phyloP scores from a whole-genome alignment of 2,113 vertebrate species.

The Xiphophorus couchianus region DNA sequence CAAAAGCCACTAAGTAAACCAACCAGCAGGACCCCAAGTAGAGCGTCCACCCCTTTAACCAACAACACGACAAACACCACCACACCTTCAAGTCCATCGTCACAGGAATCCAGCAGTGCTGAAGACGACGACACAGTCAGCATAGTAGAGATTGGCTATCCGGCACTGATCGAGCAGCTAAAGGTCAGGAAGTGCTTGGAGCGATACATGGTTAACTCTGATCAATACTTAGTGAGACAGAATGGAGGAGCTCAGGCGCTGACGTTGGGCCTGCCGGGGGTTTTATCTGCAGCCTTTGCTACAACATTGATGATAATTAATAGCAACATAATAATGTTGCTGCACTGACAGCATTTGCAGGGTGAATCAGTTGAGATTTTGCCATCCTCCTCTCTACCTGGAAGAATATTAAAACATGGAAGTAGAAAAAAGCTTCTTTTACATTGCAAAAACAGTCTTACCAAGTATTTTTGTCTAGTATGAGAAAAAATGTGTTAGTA shows the following conservation, averaged over 20 bases:
- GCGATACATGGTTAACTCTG: conserved; percentile 70
- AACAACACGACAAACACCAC: neutral
- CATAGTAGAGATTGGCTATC: conserved; percentile 80
- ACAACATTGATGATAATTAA: conserved; percentile 28
- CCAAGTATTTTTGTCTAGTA: too few species aligned
- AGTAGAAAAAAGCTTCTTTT: too few species aligned
- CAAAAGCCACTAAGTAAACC: neutral
- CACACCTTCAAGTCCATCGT: conserved; percentile 11
- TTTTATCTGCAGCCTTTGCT: conserved; percentile 29
- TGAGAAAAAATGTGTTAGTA: too few species aligned
- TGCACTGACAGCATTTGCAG: conserved; percentile 2
- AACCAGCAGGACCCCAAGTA: conserved; percentile 8
- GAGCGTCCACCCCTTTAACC: neutral
- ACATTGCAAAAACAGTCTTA: too few species aligned
- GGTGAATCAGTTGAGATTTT: too few species aligned
- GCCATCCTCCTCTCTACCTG: too few species aligned
- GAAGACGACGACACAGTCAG: conserved; percentile 66
- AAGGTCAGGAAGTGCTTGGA: conserved; percentile 75
- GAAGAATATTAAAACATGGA: too few species aligned
- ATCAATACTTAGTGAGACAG: conserved; percentile 46
- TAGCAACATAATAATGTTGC: conserved; percentile 10
- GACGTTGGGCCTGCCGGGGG: neutral
- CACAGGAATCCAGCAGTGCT: neutral
- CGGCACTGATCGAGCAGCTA: conserved; percentile 76
- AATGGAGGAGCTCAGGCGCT: conserved; percentile 1